Conservation (phyloP, 1,140 invertebrate species). For the Pachyrhynchus sulphureomaculatus region DNA sequence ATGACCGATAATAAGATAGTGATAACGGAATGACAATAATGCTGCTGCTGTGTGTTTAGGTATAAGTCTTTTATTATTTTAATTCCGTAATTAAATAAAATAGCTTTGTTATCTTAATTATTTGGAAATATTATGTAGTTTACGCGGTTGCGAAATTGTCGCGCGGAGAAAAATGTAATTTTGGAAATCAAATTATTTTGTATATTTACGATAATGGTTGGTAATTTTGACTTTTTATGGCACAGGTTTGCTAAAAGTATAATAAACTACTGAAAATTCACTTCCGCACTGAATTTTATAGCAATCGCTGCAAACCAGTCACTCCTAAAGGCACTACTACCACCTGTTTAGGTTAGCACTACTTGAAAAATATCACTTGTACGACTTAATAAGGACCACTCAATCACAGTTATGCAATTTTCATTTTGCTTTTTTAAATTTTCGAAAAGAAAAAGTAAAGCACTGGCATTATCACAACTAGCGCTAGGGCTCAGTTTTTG, state of each 20-base stretch:
- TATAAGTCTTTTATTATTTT: not conserved
- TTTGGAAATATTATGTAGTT: too few species aligned
- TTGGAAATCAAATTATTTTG: not conserved
- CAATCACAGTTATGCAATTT: constrained; percentile 17
- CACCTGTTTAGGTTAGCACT: constrained; percentile 2
- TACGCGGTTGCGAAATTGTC: not conserved
- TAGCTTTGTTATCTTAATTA: not conserved
- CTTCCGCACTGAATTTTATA: constrained; percentile 11
- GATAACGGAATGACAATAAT: constrained; percentile 40
- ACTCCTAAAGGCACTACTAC: constrained; percentile 10
- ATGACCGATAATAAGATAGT: constrained; percentile 46
- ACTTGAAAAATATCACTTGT: not conserved
- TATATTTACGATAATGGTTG: not conserved
- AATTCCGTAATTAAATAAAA: not conserved
- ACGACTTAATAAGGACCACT: not conserved
- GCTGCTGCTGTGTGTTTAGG: not conserved
- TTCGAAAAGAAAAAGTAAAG: not conserved
- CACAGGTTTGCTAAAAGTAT: not conserved
- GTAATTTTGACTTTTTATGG: not conserved
- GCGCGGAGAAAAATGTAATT: not conserved
- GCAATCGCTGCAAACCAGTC: not conserved
- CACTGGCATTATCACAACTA: not conserved
- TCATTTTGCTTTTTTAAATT: not conserved
- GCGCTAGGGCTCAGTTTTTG: constrained; percentile 24
- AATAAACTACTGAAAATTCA: not conserved